Base-by-base conservation (phyloP, 2,113 vertebrate genomes). In the Polypterus bichir region DNA sequence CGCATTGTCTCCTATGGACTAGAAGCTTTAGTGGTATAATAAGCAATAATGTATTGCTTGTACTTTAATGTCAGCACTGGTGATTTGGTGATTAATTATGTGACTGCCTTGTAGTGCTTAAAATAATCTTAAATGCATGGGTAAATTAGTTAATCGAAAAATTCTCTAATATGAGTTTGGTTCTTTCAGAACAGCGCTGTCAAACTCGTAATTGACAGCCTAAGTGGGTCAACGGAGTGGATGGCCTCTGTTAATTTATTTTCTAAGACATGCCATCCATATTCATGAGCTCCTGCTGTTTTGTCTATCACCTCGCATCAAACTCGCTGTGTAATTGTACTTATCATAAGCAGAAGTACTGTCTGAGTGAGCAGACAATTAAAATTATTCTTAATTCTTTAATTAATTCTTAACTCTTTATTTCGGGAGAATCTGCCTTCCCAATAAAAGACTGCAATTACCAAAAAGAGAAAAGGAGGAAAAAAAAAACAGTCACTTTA, bases 271-370 rank as follows among this genome's bases (percentile, higher is more conserved):
- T 68, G 66, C 68, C 79, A 91, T 95, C 83, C 91, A 94, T 96
- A 95, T 97, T 92, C 92, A 92, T 92, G 88, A 90, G 82, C 83
- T 78, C 91, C 90, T 87, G 89, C 92, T 97, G 92, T 89, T 93
- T 88, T 91, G 92, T 94, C 93, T 93, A 89, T 92, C 91, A 93
- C 87, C 77, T 82, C 83, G 79, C 78, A 93, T 85, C 80, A 83
- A 77, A 83, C 83, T 84, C 81, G 79, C 72, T 74, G 72, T 79
- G 78, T 83, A 84, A 85, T 83, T 83, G 78, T 80, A 71, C 76
- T 74, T 68, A 60, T 58, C 56, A 58, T 77, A 63, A 78, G 79
- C 72, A 74, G 68, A 74, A 73, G 71, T 75, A 70, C 73, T 66
- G 49, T 78, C 78, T 69, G 81, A 83, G 81, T 78, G 78, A 75